phyloP scores from a whole-genome alignment of 2,113 vertebrate genomes.

The Chloropsis cyanopogon region DNA sequence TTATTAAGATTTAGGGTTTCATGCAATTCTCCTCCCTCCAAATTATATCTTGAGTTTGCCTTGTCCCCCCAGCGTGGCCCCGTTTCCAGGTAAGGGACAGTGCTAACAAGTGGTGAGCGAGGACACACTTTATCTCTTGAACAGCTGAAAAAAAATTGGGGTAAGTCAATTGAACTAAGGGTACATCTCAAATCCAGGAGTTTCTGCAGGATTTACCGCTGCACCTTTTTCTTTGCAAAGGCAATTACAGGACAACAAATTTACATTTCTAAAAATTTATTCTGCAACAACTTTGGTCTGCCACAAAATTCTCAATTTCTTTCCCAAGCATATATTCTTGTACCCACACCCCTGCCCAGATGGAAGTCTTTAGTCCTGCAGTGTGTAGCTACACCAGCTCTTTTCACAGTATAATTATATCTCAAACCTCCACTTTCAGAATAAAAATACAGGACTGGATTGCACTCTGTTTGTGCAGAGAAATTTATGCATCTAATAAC shows the following conservation, averaged over 20 bases:
- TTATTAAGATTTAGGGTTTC: constrained; percentile 78
- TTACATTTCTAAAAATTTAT: background rate
- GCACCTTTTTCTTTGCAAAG: constrained; percentile 49
- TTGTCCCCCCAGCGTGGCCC: background rate
- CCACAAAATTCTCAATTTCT: constrained; percentile 55
- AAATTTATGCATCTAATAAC: constrained; percentile 52
- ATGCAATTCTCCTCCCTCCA: constrained; percentile 82
- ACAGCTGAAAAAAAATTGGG: constrained; percentile 68
- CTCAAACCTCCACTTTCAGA: constrained; percentile 65
- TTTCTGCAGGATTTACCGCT: constrained; percentile 29
- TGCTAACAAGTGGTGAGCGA: constrained; percentile 94
- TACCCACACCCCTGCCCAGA: constrained; percentile 66
- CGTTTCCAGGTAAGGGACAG: constrained; percentile 71
- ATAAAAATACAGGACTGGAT: constrained; percentile 61
- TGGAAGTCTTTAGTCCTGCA: constrained; percentile 61
- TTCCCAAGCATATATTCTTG: constrained; percentile 12
- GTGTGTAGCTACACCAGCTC: constrained; percentile 56
- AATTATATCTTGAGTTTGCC: constrained; percentile 5
- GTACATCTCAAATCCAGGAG: constrained; percentile 52
- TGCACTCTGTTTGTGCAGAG: constrained; percentile 38
- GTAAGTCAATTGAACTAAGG: constrained; percentile 57
- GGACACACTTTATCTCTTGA: constrained; percentile 78
- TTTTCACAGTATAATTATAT: constrained; percentile 65
- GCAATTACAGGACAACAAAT: constrained; percentile 43
- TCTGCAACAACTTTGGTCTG: constrained; percentile 43